Evolutionary conservation across 2,888 invertebrate species (phyloP).

Genomic region (Synanthedon tipuliformis): DNA sequence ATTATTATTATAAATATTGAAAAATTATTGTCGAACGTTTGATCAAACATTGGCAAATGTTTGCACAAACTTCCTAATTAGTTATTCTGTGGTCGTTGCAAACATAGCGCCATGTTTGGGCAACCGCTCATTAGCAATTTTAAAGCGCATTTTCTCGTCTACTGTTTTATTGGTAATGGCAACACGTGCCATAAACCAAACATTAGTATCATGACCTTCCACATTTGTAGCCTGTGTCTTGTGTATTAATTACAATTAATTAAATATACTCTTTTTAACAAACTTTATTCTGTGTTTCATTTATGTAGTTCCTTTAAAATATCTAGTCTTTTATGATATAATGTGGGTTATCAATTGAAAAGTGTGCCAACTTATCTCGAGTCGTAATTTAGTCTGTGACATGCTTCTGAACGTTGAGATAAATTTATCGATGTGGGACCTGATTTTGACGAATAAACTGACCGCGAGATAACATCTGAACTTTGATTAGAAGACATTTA

Average conservation of each 20-base stretch:
- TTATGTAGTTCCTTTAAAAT: too few species aligned
- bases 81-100: conserved; percentile 35
- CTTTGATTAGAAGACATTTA: not conserved
- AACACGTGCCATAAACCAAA: conserved; percentile 16
- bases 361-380: not conserved
- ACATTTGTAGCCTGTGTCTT: too few species aligned
- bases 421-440: not conserved
- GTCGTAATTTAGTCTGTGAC: not conserved
- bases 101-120: conserved; percentile 47
- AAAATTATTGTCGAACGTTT: not conserved
- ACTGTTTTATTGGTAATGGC: conserved; percentile 13
- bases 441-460: not conserved
- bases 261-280: too few species aligned
- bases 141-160: conserved; percentile 44
- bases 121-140: conserved; percentile 56
- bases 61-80: conserved; percentile 15
- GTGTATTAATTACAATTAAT: too few species aligned
- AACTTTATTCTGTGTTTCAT: too few species aligned
- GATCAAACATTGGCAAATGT: not conserved
- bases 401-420: not conserved
- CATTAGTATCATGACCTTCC: not conserved
- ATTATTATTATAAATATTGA: not conserved
- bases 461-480: not conserved
- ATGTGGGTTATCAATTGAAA: not conserved
- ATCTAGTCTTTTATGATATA: not conserved